A percentile compares a stretch with the other conserved stretches of the same genome.
These are phyloP conservation scores for Drosophila emarginata DNA, from an alignment of 2,888 invertebrate species.

Conservation along the genomic window DNA sequence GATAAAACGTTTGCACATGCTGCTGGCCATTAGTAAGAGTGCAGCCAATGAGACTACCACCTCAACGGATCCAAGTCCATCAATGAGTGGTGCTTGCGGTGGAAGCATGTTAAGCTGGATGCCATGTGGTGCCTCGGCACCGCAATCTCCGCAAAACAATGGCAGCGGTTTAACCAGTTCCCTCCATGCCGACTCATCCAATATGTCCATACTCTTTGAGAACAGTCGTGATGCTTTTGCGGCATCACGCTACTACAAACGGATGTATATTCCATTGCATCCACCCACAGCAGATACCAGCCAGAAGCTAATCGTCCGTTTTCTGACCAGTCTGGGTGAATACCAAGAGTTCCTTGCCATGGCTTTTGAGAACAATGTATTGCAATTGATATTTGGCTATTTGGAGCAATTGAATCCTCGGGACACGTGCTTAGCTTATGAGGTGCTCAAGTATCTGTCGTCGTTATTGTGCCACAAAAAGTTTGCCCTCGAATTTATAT, in stretches of 20 bases:
- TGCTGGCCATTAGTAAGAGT: slow-evolving; percentile 84
- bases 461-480: slow-evolving; percentile 98
- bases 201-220: slow-evolving; percentile 80
- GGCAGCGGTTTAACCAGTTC: slow-evolving; percentile 37
- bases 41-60: slow-evolving; percentile 29
- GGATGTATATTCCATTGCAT: slow-evolving; percentile 89
- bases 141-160: slow-evolving; percentile 79
- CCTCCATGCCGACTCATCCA: slow-evolving; percentile 68
- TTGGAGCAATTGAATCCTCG: slow-evolving; percentile 93
- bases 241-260: slow-evolving; percentile 70
- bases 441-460: slow-evolving; percentile 96
- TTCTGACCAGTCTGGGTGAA: slow-evolving; percentile 98
- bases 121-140: slow-evolving; percentile 73
- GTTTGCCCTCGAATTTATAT: slow-evolving; percentile 97
- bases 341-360: slow-evolving; percentile 98
- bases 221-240: slow-evolving; percentile 80
- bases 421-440: slow-evolving; percentile 97
- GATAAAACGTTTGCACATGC: slow-evolving; percentile 90
- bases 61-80: slow-evolving; percentile 60
- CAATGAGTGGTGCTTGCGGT: slow-evolving; percentile 66
- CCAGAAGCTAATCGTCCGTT: slow-evolving; percentile 95
- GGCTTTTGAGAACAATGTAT: slow-evolving; percentile 95
- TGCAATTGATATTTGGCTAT: slow-evolving; percentile 94
- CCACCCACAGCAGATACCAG: slow-evolving; percentile 94
- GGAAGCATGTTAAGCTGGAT: slow-evolving; percentile 66